phyloP scores from a whole-genome alignment of 2,888 invertebrate species.

The Danaus chrysippus region DNA sequence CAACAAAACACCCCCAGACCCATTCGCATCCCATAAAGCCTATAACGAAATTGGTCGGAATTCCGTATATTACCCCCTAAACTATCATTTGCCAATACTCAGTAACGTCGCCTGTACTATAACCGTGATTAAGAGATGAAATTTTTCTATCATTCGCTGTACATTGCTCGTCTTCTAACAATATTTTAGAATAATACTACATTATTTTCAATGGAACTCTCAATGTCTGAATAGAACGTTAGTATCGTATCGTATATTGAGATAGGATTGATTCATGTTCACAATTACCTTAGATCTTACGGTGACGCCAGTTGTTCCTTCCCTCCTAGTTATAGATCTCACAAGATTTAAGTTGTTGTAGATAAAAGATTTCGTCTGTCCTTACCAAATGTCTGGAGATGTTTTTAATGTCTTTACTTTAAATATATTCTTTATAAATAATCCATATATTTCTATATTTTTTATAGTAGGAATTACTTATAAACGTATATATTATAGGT shows the following conservation, averaged over 20 bases:
- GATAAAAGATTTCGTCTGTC: constrained; percentile 8
- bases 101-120: constrained; percentile 21
- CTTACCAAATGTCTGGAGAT: too few species aligned
- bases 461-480: too few species aligned
- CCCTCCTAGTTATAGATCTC: constrained; percentile 6
- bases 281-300: constrained; percentile 60
- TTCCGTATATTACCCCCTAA: constrained; percentile 57
- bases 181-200: background rate
- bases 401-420: too few species aligned
- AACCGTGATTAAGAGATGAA: background rate
- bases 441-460: too few species aligned
- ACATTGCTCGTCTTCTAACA: constrained; percentile 22
- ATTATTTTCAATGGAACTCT: background rate
- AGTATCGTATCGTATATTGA: constrained; percentile 45
- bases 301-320: constrained; percentile 6
- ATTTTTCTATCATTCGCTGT: background rate
- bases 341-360: constrained; percentile 16
- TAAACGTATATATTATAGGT: too few species aligned
- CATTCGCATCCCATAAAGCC: constrained; percentile 56
- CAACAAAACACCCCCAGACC: constrained; percentile 29
- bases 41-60: constrained; percentile 49
- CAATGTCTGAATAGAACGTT: background rate
- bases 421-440: too few species aligned
- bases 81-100: constrained; percentile 51
- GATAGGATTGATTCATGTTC: constrained; percentile 74